phyloP scores from a whole-genome alignment of 2,797 vertebrate genomes.

The Hylomyscus alleni region DNA sequence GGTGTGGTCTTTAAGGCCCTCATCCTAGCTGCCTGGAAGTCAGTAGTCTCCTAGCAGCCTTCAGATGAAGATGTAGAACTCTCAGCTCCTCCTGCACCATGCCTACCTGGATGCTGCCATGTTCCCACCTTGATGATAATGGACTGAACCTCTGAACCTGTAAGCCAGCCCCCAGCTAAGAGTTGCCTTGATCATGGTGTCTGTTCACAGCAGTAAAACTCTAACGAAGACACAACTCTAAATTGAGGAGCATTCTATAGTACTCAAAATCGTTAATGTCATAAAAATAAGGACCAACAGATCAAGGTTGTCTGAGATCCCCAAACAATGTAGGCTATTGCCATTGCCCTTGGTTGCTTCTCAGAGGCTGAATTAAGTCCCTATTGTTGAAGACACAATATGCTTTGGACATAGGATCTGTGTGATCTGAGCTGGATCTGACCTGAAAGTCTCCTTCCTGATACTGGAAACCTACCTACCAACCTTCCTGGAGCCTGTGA shows the following conservation, averaged over 20 bases:
- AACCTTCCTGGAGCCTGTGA: not conserved
- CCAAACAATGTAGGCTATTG: not conserved
- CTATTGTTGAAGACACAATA: not conserved
- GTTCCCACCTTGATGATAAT: not conserved
- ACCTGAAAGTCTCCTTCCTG: not conserved
- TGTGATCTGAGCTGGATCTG: slow-evolving; percentile 8
- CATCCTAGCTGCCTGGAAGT: not conserved
- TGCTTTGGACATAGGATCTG: not conserved
- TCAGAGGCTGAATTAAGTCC: not conserved
- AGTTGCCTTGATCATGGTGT: not conserved
- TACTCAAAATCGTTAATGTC: slow-evolving; percentile 24
- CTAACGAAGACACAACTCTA: not conserved
- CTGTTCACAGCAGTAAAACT: not conserved
- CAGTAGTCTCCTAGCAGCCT: not conserved
- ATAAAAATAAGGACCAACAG: slow-evolving; percentile 31
- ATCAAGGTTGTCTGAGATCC: not conserved
- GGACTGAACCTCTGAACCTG: not conserved
- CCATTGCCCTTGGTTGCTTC: not conserved
- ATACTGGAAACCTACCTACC: not conserved
- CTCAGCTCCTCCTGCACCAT: not conserved
- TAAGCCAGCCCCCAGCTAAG: not conserved
- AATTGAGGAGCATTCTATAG: not conserved
- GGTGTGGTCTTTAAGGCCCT: not conserved
- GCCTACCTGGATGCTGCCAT: not conserved
- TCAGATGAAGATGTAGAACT: not conserved